These are phyloP conservation scores for Carcinoscorpius rotundicauda DNA, from an alignment of 1,140 invertebrate species.

Conservation along the genomic window DNA sequence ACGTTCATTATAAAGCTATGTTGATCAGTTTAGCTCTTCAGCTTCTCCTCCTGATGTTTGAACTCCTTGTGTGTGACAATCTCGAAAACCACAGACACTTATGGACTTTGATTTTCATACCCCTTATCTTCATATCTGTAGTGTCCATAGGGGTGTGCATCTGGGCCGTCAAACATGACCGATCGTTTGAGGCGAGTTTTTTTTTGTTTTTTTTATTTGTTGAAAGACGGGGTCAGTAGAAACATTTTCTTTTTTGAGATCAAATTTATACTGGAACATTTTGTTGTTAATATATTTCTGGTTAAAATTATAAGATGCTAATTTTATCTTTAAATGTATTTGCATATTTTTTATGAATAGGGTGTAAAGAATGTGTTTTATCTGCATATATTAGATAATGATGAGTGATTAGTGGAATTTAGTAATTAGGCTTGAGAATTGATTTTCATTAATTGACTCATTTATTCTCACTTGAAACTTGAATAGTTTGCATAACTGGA, in stretches of 20 bases:
- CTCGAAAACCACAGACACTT: slow-evolving; percentile 71
- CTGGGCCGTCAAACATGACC: slow-evolving; percentile 95
- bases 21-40: slow-evolving; percentile 85
- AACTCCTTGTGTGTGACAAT: slow-evolving; percentile 88
- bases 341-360: no score
- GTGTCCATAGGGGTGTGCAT: slow-evolving; percentile 93
- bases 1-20: slow-evolving; percentile 95
- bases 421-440: no score
- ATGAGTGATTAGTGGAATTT: no score
- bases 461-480: no score
- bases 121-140: slow-evolving; percentile 88
- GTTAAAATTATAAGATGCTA: no score
- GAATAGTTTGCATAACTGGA: no score
- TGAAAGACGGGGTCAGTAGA: not conserved
- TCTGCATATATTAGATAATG: no score
- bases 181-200: slow-evolving; percentile 73
- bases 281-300: no score
- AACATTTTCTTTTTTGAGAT: slow-evolving; percentile 7
- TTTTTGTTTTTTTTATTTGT: not conserved
- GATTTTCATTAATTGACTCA: no score
- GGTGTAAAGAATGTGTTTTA: no score
- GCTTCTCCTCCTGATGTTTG: slow-evolving; percentile 90
- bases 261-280: not conserved
- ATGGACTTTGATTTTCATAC: slow-evolving; percentile 94
- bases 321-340: no score